Evolutionary conservation across 2,797 vertebrate species (phyloP).

Genomic region (Coreius guichenoti): DNA sequence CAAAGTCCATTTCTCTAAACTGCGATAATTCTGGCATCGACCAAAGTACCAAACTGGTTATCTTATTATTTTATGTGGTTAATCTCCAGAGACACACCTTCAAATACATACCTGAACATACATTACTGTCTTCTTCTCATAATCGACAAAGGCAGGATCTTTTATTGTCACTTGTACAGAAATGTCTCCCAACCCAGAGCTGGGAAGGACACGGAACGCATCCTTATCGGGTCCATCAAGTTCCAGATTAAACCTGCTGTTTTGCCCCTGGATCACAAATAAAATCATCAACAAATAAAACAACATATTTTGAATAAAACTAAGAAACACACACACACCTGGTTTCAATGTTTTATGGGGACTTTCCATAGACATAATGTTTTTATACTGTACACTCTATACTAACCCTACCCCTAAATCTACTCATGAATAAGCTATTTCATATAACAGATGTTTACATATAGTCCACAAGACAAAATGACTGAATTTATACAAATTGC

Average conservation of each 20-base stretch:
- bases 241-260: slow-evolving; percentile 75
- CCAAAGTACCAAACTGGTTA: not conserved
- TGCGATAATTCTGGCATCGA: slow-evolving; percentile 29
- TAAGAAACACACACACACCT: not conserved
- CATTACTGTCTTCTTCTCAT: slow-evolving; percentile 77
- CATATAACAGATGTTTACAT: too few species aligned
- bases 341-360: too few species aligned
- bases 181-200: slow-evolving; percentile 59
- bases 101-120: slow-evolving; percentile 79
- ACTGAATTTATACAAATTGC: too few species aligned
- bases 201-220: slow-evolving; percentile 82
- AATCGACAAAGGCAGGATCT: slow-evolving; percentile 79
- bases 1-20: slow-evolving; percentile 35
- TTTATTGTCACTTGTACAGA: slow-evolving; percentile 82
- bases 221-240: slow-evolving; percentile 75
- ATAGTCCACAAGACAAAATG: too few species aligned
- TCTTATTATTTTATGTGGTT: slow-evolving; percentile 9
- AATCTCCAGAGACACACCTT: slow-evolving; percentile 14
- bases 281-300: not conserved
- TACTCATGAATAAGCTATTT: too few species aligned
- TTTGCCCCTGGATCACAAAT: slow-evolving; percentile 71
- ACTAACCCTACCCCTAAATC: too few species aligned
- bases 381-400: too few species aligned
- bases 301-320: not conserved
- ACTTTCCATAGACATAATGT: too few species aligned